Evolutionary conservation across 2,113 vertebrate genomes (phyloP), one percentile per base, ranked within the genome.

Genomic region (Pomatostomus ruficeps): DNA sequence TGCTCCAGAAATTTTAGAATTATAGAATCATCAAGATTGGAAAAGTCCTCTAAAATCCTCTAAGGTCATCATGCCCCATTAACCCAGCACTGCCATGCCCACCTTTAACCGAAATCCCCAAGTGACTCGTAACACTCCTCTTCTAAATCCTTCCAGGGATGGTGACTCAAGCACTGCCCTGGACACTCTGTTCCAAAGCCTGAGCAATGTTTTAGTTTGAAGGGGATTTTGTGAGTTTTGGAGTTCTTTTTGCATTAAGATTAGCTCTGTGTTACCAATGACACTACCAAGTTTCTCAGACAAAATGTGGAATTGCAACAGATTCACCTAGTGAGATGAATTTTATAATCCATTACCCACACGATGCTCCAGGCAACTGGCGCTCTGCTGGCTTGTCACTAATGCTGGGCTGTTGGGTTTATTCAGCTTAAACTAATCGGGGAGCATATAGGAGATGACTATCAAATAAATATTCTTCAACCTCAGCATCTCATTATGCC

Each of bases 391-490:
- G 67, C 72, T 93, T 61, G 52, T 86, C 88, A 55, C 76, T 96
- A 87, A 81, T 76, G 40, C 51, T 89, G 85, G 55, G 75, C 73
- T 86, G 40, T 59, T 96, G 67, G 66, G 73, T 91, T 96, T 93
- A 81, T 70, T 94, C 89, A 78, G 74, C 55, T 77, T 77, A 70
- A 95, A 78, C 74, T 85, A 95, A 88, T 65, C 46, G 2, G 38
- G 40, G 67, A 85, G 29, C 71, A 38, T 48, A 68, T 17, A 88
- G 58, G 33, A 94, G 19, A 85, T 91, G 83, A 85, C 74, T 82
- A 81, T 70, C 45, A 74, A 93, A 96, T 83, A 96, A 95, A 95
- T 88, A 89, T 72, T 80, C 84, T 65, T 91, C 36, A 71, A 42
- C 54, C 48, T 46, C 26, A 43, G 59, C 57, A 82, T 80, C 67